Percentiles rank a stretch among this genome's conserved stretches.
Conservation (phyloP, 2,113 vertebrate species). For the Nipponia nippon region DNA sequence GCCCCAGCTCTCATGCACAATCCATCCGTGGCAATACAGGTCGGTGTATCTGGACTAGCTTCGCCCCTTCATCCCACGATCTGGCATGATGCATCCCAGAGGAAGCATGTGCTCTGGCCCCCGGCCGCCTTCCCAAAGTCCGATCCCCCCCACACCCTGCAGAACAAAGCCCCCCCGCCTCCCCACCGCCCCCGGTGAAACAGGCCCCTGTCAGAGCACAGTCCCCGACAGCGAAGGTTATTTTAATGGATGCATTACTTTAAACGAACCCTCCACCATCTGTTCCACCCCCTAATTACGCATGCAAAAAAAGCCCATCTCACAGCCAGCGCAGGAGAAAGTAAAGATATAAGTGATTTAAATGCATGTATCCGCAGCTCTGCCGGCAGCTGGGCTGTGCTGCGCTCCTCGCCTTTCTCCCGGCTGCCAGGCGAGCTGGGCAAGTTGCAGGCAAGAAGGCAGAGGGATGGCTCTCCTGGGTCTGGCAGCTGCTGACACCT, state of each 20-base stretch:
- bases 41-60: neutral
- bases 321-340: slow-evolving; percentile 71
- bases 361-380: slow-evolving; percentile 68
- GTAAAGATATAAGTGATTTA: slow-evolving; percentile 79
- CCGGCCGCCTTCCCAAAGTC: neutral
- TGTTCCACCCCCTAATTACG: slow-evolving; percentile 83
- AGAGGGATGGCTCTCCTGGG: neutral
- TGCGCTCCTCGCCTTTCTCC: neutral
- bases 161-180: neutral
- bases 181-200: slow-evolving; percentile 2
- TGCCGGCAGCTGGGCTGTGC: slow-evolving; percentile 63
- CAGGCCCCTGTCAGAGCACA: slow-evolving; percentile 47
- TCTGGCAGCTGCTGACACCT: neutral
- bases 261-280: slow-evolving; percentile 80
- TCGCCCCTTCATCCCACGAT: neutral
- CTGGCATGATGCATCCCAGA: neutral
- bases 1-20: neutral
- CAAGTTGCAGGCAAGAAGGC: neutral
- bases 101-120: accelerated
- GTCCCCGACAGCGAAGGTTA: slow-evolving; percentile 79
- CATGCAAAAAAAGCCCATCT: slow-evolving; percentile 74
- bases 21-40: neutral
- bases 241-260: slow-evolving; percentile 83
- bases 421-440: neutral
- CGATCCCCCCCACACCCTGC: neutral